Percentiles rank a stretch among this genome's conserved stretches.
Evolutionary conservation across 2,113 vertebrate species (phyloP).

Genomic region (Alces alces): DNA sequence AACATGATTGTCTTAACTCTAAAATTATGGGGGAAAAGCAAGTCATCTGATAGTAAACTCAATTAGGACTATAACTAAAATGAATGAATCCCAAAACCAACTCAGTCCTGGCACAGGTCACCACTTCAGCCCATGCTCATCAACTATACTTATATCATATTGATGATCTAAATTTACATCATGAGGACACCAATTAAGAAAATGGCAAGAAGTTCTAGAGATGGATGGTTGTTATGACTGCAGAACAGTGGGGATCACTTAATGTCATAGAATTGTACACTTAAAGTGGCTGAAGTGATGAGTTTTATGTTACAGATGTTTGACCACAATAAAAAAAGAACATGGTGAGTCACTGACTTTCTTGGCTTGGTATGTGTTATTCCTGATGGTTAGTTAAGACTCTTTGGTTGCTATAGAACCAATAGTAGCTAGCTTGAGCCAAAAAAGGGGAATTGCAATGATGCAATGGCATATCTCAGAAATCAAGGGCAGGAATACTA

Average conservation of each 20-base stretch:
- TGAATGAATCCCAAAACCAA: background rate
- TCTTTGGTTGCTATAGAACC: background rate
- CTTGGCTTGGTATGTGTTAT: background rate
- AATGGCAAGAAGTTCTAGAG: background rate
- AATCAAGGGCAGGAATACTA: background rate
- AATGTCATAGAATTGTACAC: background rate
- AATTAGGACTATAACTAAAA: background rate
- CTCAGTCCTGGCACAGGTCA: background rate
- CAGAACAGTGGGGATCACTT: background rate
- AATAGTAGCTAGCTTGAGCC: background rate
- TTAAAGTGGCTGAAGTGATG: background rate
- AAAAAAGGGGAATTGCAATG: background rate
- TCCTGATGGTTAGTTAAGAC: background rate
- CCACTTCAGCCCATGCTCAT: background rate
- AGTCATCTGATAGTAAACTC: background rate
- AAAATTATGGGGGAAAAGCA: background rate
- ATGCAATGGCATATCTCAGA: background rate
- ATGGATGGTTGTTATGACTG: background rate
- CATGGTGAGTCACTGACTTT: background rate
- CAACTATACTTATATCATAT: background rate
- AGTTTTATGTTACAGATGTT: background rate
- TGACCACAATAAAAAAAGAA: background rate
- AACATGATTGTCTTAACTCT: background rate
- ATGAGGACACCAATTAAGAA: background rate
- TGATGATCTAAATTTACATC: background rate